Base-by-base conservation (phyloP, 53 echinoderm and acorn worm species). In the Antedon mediterranea region DNA sequence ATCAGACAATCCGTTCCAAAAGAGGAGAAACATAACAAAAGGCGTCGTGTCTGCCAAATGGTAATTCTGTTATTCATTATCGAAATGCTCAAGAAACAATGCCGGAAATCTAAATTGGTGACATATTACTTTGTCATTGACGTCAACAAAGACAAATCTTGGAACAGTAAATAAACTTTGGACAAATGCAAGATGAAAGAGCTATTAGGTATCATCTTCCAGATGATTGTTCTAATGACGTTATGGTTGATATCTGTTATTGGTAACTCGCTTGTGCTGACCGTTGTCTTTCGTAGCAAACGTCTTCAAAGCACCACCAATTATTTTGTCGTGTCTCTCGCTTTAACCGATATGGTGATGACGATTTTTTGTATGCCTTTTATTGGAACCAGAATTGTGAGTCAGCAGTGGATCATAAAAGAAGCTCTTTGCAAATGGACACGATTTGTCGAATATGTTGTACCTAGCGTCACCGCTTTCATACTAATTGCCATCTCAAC, bases 281-380 rank as follows among this genome's bases (percentile, higher is more conserved):
- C 80, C 0, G 98, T 98, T 23, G 92, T 93, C 8, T 80, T 82
- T 75, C 82, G 92, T 33, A 93, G 98, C 42, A 75, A 90, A 14
- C 78, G 98, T 32, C 74, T 98, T 14, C 98, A 93, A 75, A 98
- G 92, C 77, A 98, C 92, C 34, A 98, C 98, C 15, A 98, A 98
- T 77, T 98, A 93, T 79, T 98, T 98, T 77, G 92, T 98, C 27
- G 93, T 98, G 28, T 98, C 98, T 0, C 81, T 98, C 30, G 93
- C 92, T 3, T 88, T 89, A 6, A 88, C 88, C 23, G 98, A 98
- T 71, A 82, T 98, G n/a, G 82, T 88, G 32, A 82, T 92, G 82
- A 83, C 92, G 15, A 44, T 93, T 0, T 81, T 92, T 26, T 98
- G 98, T 79, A 83, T 98, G 88, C 98, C 98, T 13, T 82, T 90